A percentile compares a stretch with the other conserved stretches of the same genome.
phyloP scores from a whole-genome alignment of 2,888 invertebrate genomes.

The Drosophila quinaria region DNA sequence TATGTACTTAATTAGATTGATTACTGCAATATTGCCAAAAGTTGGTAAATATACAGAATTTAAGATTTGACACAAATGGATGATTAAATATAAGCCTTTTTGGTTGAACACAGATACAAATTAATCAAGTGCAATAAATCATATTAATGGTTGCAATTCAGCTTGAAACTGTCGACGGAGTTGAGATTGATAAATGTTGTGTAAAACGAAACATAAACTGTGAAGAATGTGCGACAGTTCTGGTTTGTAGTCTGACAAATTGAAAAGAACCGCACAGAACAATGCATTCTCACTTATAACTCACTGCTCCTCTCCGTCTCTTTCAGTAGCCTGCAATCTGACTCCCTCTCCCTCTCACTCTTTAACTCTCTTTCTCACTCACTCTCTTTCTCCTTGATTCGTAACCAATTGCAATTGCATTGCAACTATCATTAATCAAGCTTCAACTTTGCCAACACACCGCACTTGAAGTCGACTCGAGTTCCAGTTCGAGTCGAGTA shows the following conservation, averaged over 20 bases:
- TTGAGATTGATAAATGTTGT: conserved; percentile 46
- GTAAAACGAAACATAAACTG: conserved; percentile 45
- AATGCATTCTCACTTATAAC: conserved; percentile 25
- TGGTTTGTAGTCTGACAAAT: conserved; percentile 55
- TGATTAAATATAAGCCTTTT: background rate
- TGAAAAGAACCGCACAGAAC: conserved; percentile 39
- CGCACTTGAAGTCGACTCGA: conserved; percentile 42
- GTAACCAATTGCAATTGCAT: conserved; percentile 63
- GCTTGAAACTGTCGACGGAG: conserved; percentile 15
- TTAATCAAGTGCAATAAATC: conserved; percentile 10
- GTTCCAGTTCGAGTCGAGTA: conserved; percentile 24
- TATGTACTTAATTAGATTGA: background rate
- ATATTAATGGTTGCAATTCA: conserved; percentile 15
- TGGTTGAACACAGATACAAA: background rate
- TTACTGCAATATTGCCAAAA: background rate
- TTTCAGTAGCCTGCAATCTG: background rate
- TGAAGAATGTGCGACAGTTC: conserved; percentile 42
- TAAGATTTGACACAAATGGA: background rate
- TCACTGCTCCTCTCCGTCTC: background rate
- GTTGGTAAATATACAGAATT: background rate
- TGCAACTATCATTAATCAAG: conserved; percentile 69
- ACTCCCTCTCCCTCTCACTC: background rate
- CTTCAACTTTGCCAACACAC: conserved; percentile 56
- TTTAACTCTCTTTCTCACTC: background rate
- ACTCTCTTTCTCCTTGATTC: conserved; percentile 10